phyloP scores from a whole-genome alignment of 2,797 vertebrate genomes.

The Enteromius thamalakanensis region DNA sequence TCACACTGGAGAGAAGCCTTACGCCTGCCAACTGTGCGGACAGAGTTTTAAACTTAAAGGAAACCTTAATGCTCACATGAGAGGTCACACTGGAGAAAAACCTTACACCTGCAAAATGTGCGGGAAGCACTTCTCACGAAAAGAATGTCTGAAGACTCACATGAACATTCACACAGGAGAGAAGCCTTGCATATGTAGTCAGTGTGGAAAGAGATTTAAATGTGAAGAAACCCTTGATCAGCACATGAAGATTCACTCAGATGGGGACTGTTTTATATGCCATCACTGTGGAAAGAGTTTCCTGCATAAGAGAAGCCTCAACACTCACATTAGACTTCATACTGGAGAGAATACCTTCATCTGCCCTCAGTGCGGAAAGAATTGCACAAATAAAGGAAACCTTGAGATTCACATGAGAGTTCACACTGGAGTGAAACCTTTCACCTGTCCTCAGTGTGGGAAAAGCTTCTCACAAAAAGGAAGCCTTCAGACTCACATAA shows the following conservation, averaged over 20 bases:
- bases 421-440: not conserved
- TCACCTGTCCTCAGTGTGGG: not conserved
- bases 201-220: not conserved
- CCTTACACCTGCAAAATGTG: not conserved
- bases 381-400: not conserved
- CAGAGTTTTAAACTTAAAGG: not conserved
- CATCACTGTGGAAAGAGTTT: not conserved
- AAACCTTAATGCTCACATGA: not conserved
- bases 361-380: not conserved
- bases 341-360: not conserved
- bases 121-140: not conserved
- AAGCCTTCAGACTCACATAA: not conserved
- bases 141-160: not conserved
- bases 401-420: not conserved
- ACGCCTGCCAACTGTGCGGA: not conserved
- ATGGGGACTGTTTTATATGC: not conserved
- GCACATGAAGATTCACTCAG: not conserved
- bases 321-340: not conserved
- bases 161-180: not conserved
- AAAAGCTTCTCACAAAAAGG: too few relatives aligned
- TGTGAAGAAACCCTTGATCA: not conserved
- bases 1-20: not conserved
- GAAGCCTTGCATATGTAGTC: not conserved
- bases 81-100: not conserved
- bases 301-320: slow-evolving; percentile 6